A percentile compares a stretch with the other conserved stretches of the same genome.
Conservation (phyloP, 2,888 invertebrate species). For the Bhutanitis thaidina region DNA sequence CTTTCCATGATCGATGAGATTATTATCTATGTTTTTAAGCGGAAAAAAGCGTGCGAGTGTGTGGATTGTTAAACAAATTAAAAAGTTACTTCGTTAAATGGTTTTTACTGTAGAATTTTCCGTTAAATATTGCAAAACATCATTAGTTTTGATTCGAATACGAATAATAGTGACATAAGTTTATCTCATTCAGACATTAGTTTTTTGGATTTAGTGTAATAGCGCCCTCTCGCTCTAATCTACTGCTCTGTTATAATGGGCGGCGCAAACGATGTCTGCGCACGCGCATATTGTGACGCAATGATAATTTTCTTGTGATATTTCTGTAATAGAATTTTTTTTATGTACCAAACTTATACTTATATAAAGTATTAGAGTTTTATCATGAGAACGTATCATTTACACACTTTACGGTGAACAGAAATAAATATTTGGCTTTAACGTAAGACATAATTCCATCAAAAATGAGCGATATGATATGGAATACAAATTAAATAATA, state of each 20-base stretch:
- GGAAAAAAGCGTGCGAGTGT: slow-evolving; percentile 5
- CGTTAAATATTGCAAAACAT: slow-evolving; percentile 25
- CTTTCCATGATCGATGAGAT: not conserved
- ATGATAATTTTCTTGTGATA: not conserved
- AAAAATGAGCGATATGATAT: slow-evolving; percentile 35
- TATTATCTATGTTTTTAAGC: slow-evolving; percentile 3
- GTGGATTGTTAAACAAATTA: slow-evolving; percentile 9
- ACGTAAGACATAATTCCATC: slow-evolving; percentile 27
- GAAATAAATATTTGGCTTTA: slow-evolving; percentile 1
- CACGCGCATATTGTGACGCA: slow-evolving; percentile 31
- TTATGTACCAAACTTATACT: too few species aligned
- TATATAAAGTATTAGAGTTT: not conserved
- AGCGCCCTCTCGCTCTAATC: slow-evolving; percentile 52
- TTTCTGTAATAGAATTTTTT: not conserved
- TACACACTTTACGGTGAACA: not conserved
- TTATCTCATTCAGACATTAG: slow-evolving; percentile 39
- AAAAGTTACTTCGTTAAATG: slow-evolving; percentile 3
- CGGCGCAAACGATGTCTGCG: slow-evolving; percentile 52
- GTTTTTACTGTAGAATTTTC: slow-evolving; percentile 12
- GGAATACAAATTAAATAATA: slow-evolving; percentile 43
- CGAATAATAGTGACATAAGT: slow-evolving; percentile 22
- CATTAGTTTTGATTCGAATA: slow-evolving; percentile 25
- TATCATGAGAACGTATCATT: not conserved
- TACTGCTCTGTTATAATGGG: slow-evolving; percentile 58
- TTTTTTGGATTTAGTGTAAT: slow-evolving; percentile 21